Percentiles rank a stretch among this genome's conserved stretches.
phyloP scores from a whole-genome alignment of 2,888 invertebrate genomes.

The Rotaria magnacalcarata region DNA sequence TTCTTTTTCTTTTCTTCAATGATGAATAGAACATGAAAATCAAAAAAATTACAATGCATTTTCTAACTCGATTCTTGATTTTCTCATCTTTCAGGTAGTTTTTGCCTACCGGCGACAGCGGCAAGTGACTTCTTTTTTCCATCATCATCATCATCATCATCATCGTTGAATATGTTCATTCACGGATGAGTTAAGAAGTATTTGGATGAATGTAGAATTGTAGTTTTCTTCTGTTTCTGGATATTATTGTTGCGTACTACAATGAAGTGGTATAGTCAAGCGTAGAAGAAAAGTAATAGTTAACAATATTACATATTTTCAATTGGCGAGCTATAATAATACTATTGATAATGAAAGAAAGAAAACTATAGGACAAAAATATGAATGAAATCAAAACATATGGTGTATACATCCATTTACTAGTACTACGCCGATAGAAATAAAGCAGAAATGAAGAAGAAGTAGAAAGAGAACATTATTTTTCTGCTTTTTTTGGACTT shows the following conservation, averaged over 20 bases:
- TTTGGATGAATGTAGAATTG: background rate
- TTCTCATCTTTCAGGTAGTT: background rate
- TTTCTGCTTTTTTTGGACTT: background rate
- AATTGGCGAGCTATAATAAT: background rate
- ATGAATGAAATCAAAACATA: background rate
- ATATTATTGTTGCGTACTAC: background rate
- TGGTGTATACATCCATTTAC: background rate
- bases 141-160: background rate
- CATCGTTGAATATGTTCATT: background rate
- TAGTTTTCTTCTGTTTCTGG: background rate
- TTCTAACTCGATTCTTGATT: background rate
- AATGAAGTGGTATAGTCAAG: background rate
- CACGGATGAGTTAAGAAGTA: background rate
- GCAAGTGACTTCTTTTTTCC: constrained; percentile 7
- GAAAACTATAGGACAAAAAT: background rate
- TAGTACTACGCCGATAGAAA: background rate
- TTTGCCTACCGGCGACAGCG: constrained; percentile 9
- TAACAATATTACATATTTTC: background rate
- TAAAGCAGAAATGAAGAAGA: background rate
- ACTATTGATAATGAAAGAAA: background rate
- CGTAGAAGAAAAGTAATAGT: background rate
- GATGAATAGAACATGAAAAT: background rate
- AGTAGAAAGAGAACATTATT: background rate
- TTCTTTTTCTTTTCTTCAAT: background rate
- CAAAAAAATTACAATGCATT: too few species aligned